Base-by-base conservation (phyloP, 2,797 vertebrate genomes). In the Bradypodion ventrale region DNA sequence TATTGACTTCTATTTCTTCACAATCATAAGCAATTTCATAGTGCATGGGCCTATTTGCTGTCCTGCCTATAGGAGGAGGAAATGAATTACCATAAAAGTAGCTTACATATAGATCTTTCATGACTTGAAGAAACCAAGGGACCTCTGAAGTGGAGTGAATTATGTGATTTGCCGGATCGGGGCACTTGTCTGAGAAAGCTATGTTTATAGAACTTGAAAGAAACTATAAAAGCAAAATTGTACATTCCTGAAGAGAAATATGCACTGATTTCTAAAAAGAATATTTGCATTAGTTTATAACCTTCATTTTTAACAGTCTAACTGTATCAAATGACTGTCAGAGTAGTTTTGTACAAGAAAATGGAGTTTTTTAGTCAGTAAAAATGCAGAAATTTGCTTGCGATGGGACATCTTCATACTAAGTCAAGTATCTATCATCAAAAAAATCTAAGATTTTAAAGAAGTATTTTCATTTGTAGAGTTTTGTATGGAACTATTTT, bases 1-100 rank as follows among this genome's bases (percentile, higher is more conserved):
- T 88, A 82, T 75, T 89, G 88, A 70, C 77, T 90, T 88, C 60
- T 84, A 37, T 86, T 92, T 76, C 68, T 2, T 81, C 90, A 63
- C 88, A 73, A 83, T 88, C 80, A 9, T 35, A 80, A 82, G 56
- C 42, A 78, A 52, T 92, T 85, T 87, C 85, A 40, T 72, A 87
- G 86, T 85, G 49, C n/a, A 83, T 72, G 84, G 82, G 72, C 69
- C 42, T 90, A 29, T 87, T 93, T 91, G 83, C 91, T 94, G 89
- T 85, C 88, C 83, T 92, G 85, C 78, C 85, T 91, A 7, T 80
- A 1, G 80, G 85, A 85, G 49, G 27, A 75, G n/a, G n/a, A 80
- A 87, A 62, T 86, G 83, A 86, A 78, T 90, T 83, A 56, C 75
- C 68, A 52, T 65, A 75, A 85, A 68, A 25, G 13, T 87, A 72